Conservation (phyloP, 2,797 vertebrate species). For the Erethizon dorsatum region DNA sequence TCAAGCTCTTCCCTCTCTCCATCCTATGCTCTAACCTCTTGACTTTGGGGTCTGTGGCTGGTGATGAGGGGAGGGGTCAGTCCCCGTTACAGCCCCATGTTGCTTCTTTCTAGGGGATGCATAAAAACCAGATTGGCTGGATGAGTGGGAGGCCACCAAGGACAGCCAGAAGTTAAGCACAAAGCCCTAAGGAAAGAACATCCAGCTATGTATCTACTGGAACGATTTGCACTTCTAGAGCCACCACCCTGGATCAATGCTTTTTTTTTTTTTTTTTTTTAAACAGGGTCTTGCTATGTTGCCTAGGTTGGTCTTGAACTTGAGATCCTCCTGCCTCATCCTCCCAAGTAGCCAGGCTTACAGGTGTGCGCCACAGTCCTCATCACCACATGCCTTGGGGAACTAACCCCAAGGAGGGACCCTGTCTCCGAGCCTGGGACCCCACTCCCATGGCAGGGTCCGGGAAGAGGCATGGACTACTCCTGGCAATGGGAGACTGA, state of each 20-base stretch:
- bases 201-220: background rate
- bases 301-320: background rate
- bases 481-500: background rate
- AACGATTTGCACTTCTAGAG: background rate
- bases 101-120: background rate
- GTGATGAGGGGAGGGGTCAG: background rate
- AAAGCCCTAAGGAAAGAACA: slow-evolving; percentile 1
- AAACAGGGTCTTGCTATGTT: background rate
- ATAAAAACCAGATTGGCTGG: background rate
- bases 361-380: background rate
- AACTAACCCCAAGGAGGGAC: background rate
- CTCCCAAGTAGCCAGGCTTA: background rate
- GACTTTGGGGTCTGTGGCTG: background rate
- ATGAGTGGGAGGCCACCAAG: background rate
- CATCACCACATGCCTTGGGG: slow-evolving; percentile 8
- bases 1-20: background rate
- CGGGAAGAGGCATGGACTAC: background rate
- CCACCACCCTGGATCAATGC: background rate
- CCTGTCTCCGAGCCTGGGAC: background rate
- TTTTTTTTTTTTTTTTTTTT: background rate
- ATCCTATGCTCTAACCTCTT: background rate
- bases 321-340: background rate
- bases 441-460: background rate
- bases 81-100: background rate
- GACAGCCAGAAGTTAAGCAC: background rate